Base-by-base conservation (phyloP, 2,113 vertebrate genomes). In the Pseudorhombus dupliciocellatus region DNA sequence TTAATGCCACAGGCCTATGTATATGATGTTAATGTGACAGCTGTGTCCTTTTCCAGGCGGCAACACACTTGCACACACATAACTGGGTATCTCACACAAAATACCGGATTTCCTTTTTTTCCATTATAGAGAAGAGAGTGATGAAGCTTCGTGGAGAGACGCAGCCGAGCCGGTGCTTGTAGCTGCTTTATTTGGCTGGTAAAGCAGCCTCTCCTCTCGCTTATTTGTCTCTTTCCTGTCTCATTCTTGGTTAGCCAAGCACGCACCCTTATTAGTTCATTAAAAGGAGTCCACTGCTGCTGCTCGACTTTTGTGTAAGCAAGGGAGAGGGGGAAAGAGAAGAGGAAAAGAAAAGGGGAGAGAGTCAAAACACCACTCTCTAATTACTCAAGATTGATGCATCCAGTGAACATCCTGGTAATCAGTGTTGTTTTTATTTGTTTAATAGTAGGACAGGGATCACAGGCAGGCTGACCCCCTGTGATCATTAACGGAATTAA, bases 371-470 rank as follows among this genome's bases (percentile, higher is more conserved):
- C 82, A 85, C 69, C 18, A 28, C 68, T 78, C 75, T 88, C 83
- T 88, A 89, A 88, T 91, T 91, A 90, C 81, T 70, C 52, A 82
- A 90, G 90, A 93, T 88, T 90, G 90, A 90, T 91, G 87, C 80
- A 70, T 85, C 84, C 80, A 71, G 67, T 72, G 85, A 88, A 89
- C 90, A 87, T 88, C 81, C 83, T 75, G 86, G 89, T 91, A 90
- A 92, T 92, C 87, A 90, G 88, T 86, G 87, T 90, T 90, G 88
- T 88, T 92, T 90, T 90, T 90, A 88, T 92, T 91, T 90, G 88
- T 89, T 81, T 90, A 90, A 91, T 90, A 81, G 84, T 75, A 74
- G 88, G 86, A 89, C 81, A 83, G 88, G 84, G 89, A 92, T 90
- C 79, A 85, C 70, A 69, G 74, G 80, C 81, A 81, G 81, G 61